Base-by-base conservation (phyloP, 2,113 vertebrate species). In the Burhinus bistriatus region DNA sequence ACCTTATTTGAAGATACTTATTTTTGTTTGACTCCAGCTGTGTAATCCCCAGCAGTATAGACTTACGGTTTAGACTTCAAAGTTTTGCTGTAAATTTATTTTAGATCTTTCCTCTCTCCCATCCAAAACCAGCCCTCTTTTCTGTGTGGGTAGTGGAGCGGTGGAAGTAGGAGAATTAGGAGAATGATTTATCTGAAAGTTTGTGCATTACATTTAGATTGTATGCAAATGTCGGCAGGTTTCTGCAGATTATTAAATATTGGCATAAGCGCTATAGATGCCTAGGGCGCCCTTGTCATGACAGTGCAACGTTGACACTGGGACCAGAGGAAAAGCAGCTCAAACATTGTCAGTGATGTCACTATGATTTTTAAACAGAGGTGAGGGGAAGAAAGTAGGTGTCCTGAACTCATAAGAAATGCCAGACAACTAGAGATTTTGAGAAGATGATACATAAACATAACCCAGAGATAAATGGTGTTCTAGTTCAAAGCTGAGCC, bases 191-290 rank as follows among this genome's bases (percentile, higher is more conserved):
- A 14, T 52, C 38, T 83, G n/a, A 40, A 91, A 55, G 34, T 22
- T 44, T 87, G 19, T 51, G 30, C 16, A 14, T 78, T 82, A 25
- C 18, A 54, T 42, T 90, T 90, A 18, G 9, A 25, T 36, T 91
- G 20, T 40, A 44, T 62, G 5, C 25, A 81, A 77, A 6, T 9
- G 6, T 23, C 0, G 0, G 6, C 15, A 84, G 16, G 6, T 47
- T 97, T 91, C 44, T 52, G 16, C 22, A 62, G 73, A 52, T 81
- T 78, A 82, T 73, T 79, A 44, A 73, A 68, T n/a, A 58, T 12
- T 71, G 47, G 9, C 34, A 87, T 15, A 61, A 72, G 15, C 0
- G 0, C 52, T 82, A 34, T 36, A 29, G 23, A 52, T 32, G 44
- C 44, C 70, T 69, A 15, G 12, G 57, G 65, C 7, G 0, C 6